These are phyloP conservation scores for Ceratotherium simum DNA, from an alignment of 2,113 vertebrate genomes.

Conservation along the genomic window DNA sequence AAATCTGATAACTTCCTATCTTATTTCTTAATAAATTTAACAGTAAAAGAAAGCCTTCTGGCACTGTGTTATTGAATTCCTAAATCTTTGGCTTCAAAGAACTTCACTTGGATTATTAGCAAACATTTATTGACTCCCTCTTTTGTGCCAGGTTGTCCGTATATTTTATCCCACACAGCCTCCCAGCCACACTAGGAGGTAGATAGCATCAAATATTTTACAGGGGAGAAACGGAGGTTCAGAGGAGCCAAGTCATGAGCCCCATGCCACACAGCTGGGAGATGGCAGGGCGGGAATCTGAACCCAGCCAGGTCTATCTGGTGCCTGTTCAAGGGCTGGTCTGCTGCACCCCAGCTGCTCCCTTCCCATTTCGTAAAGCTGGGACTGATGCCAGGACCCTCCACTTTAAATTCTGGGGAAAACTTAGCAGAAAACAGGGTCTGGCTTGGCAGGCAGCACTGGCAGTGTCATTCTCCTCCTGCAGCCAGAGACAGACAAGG, in stretches of 20 bases:
- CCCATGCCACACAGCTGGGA: not conserved
- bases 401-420: not conserved
- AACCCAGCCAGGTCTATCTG: not conserved
- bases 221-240: not conserved
- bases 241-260: not conserved
- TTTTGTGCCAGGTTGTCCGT: slow-evolving; percentile 32
- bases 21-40: slow-evolving; percentile 64
- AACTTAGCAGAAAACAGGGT: not conserved
- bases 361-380: not conserved
- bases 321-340: not conserved
- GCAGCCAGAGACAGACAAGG: not conserved
- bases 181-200: not conserved
- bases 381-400: not conserved
- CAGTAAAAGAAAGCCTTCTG: slow-evolving; percentile 51
- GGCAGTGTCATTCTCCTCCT: not conserved
- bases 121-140: slow-evolving; percentile 54
- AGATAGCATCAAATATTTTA: not conserved
- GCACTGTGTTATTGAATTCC: slow-evolving; percentile 37
- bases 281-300: not conserved
- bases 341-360: not conserved
- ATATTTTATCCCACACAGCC: slow-evolving; percentile 1
- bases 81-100: slow-evolving; percentile 62
- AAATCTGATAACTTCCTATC: slow-evolving; percentile 41
- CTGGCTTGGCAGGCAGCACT: not conserved
- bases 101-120: slow-evolving; percentile 64